Evolutionary conservation across 2,797 vertebrate genomes (phyloP), one percentile per base, ranked within the genome.

Genomic region (Euphonia xanthogaster): DNA sequence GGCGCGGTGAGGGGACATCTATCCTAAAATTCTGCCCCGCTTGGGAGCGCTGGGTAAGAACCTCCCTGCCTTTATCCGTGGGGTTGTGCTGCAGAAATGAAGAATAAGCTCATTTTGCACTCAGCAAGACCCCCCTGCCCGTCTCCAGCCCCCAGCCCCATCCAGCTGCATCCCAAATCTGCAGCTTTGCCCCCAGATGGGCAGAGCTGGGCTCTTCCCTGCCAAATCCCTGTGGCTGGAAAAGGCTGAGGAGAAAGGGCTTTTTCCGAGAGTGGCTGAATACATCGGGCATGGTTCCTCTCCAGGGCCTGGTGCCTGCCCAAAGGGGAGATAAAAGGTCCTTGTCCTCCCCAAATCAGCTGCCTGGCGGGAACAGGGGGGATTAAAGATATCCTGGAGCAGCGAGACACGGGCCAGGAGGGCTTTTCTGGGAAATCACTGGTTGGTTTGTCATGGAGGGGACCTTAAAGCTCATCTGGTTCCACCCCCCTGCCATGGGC

Each of bases 361-460:
- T 60, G 76, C 68, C 76, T 40, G 48, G 8, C 0, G 2, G 42
- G 30, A 60, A 6, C 18, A 27, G 4, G 30, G 37, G 62, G 16
- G 24, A 44, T 42, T 24, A 17, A n/a, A 60, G 47, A 16, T 1
- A 3, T 4, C 47, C 9, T 2, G 14, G 20, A 16, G 15, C 13
- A 20, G n/a, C 0, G 0, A 12, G 30, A 6, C 24, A 0, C 2
- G 10, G 20, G 18, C 27, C 48, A 9, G 30, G 20, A 10, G 3
- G 22, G 35, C 13, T 27, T 39, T 55, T 24, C 54, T 17, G 45
- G 47, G 63, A n/a, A 78, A n/a, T 19, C 61, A 2, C 8, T 2
- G 60, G 31, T 2, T 17, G 11, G 3, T 33, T 33, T 27, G 86
- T 77, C n/a, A 15, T 37, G 42, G 11, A 37, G 55, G 24, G 20